Percentiles rank a stretch among this genome's conserved stretches.
Conservation (phyloP, 2,113 vertebrate genomes). For the Pipra filicauda region DNA sequence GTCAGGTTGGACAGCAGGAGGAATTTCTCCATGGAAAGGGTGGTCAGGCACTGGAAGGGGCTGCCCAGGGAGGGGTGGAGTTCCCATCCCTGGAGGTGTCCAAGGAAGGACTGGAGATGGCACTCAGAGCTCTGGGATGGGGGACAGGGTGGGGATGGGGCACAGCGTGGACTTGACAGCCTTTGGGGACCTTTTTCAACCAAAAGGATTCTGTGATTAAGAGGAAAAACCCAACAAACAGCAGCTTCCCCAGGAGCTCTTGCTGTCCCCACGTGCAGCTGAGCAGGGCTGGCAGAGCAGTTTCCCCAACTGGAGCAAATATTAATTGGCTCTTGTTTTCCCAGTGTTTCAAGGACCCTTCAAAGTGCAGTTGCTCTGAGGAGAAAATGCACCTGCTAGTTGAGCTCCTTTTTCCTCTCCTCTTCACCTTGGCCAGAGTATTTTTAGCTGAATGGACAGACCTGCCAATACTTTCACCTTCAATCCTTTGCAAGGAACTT, state of each 20-base stretch:
- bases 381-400: slow-evolving; percentile 40
- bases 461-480: slow-evolving; percentile 56
- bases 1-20: no score
- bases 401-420: not conserved
- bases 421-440: slow-evolving; percentile 50
- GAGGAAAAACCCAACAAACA: not conserved
- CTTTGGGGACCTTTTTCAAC: not conserved
- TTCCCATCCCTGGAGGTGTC: not conserved
- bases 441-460: slow-evolving; percentile 57
- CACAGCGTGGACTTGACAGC: accelerated
- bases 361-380: not conserved
- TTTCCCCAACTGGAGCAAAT: not conserved
- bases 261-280: not conserved
- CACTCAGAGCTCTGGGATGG: not conserved
- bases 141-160: no score
- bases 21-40: not conserved
- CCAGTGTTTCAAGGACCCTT: not conserved
- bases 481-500: slow-evolving; percentile 25
- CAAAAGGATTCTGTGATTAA: not conserved
- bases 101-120: accelerated
- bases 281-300: not conserved
- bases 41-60: accelerated
- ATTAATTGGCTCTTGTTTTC: not conserved
- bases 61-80: not conserved
- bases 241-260: not conserved